A percentile compares a stretch with the other conserved stretches of the same genome.
phyloP scores from a whole-genome alignment of 2,113 vertebrate species.

The Leuciscus idus region DNA sequence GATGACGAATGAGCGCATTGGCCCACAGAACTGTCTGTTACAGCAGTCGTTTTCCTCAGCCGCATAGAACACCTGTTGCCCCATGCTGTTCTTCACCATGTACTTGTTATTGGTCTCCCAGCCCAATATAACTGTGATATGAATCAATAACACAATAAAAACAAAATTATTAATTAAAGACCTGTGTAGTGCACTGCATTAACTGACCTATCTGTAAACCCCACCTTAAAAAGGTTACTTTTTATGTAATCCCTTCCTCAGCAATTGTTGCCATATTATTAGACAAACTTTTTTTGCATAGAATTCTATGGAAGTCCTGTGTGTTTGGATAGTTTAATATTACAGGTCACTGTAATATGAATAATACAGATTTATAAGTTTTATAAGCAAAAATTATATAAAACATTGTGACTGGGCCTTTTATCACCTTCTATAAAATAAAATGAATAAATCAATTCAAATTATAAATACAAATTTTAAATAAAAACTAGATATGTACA shows the following conservation, averaged over 20 bases:
- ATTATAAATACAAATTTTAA: too few species aligned
- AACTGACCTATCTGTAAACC: not conserved
- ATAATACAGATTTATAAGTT: not conserved
- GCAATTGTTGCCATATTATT: not conserved
- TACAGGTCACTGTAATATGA: not conserved
- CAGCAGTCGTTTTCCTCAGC: conserved; percentile 78
- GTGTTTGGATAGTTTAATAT: not conserved
- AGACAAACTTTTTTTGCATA: not conserved
- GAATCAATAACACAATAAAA: not conserved
- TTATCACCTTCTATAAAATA: too few species aligned
- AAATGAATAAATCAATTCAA: too few species aligned
- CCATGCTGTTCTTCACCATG: conserved; percentile 79
- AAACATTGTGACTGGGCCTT: not conserved
- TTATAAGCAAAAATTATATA: not conserved
- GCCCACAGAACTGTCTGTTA: conserved; percentile 75
- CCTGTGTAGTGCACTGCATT: not conserved
- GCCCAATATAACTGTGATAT: conserved; percentile 71
- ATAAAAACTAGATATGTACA: too few species aligned
- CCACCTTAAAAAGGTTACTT: not conserved
- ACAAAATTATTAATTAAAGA: not conserved
- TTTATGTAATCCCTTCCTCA: not conserved
- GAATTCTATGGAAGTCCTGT: not conserved
- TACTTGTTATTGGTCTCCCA: conserved; percentile 84
- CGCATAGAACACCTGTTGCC: conserved; percentile 82
- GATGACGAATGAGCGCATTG: conserved; percentile 75